phyloP scores from a whole-genome alignment of 1,140 invertebrate genomes.

The Lordiphosa collinella region DNA sequence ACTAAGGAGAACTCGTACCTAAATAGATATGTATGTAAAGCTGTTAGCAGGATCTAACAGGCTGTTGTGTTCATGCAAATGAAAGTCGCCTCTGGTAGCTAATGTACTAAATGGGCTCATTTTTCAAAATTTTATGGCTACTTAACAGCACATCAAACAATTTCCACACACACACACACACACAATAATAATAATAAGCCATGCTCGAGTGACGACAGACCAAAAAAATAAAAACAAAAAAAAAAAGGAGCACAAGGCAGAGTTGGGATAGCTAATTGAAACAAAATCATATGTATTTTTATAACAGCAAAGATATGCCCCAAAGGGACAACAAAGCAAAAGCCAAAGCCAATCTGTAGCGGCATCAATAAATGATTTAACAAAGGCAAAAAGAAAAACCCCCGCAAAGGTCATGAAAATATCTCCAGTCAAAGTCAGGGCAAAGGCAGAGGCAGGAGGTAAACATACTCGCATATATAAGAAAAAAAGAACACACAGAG shows the following conservation, averaged over 20 bases:
- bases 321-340: conserved; percentile 51
- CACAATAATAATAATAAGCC: conserved; percentile 38
- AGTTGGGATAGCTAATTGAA: background rate
- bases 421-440: conserved; percentile 37
- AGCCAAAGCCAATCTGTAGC: conserved; percentile 30
- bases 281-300: conserved; percentile 56
- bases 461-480: background rate
- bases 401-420: conserved; percentile 75
- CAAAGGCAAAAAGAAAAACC: conserved; percentile 59
- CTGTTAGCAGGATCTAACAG: conserved; percentile 25
- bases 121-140: conserved; percentile 74
- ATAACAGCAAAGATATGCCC: conserved; percentile 54
- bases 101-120: conserved; percentile 71
- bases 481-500: conserved; percentile 8
- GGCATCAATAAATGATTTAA: conserved; percentile 75
- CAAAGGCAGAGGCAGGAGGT: conserved; percentile 31
- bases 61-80: conserved; percentile 61
- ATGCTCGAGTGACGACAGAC: conserved; percentile 31
- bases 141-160: conserved; percentile 76
- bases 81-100: conserved; percentile 42
- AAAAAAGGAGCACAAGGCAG: background rate
- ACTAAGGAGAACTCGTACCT: conserved; percentile 9
- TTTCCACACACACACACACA: conserved; percentile 30
- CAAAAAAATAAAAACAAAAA: background rate
- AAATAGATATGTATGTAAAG: background rate